Conservation (phyloP, 2,113 vertebrate species). For the Haplochromis burtoni region DNA sequence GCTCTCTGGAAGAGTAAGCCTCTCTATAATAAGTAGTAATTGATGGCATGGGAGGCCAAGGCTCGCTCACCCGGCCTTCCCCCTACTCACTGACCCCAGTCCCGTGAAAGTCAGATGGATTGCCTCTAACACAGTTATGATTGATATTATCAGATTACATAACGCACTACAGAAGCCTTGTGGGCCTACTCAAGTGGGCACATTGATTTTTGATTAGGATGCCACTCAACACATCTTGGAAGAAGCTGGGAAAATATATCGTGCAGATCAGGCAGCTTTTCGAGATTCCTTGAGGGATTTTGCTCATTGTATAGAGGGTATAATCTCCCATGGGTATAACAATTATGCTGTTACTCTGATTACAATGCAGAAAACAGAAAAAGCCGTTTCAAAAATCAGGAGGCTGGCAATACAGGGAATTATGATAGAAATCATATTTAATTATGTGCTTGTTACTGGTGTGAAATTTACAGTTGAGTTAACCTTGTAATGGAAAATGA, state of each 20-base stretch:
- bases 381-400: background rate
- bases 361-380: background rate
- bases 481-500: background rate
- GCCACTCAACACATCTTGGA: conserved; percentile 75
- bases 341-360: background rate
- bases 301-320: background rate
- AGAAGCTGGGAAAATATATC: conserved; percentile 51
- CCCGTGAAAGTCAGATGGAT: conserved; percentile 87
- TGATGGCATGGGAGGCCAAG: conserved; percentile 85
- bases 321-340: background rate
- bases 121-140: conserved; percentile 91
- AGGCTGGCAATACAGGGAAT: background rate
- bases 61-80: conserved; percentile 57
- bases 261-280: conserved; percentile 10
- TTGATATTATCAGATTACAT: conserved; percentile 95
- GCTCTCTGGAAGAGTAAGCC: conserved; percentile 73
- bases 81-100: conserved; percentile 77
- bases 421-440: background rate
- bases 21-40: conserved; percentile 93
- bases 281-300: conserved; percentile 6
- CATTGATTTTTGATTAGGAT: conserved; percentile 94
- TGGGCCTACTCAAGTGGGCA: conserved; percentile 76
- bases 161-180: conserved; percentile 72
- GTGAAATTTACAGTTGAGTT: background rate
- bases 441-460: background rate